Evolutionary conservation across 2,888 invertebrate genomes (phyloP).

Genomic region (Polyploca ridens): DNA sequence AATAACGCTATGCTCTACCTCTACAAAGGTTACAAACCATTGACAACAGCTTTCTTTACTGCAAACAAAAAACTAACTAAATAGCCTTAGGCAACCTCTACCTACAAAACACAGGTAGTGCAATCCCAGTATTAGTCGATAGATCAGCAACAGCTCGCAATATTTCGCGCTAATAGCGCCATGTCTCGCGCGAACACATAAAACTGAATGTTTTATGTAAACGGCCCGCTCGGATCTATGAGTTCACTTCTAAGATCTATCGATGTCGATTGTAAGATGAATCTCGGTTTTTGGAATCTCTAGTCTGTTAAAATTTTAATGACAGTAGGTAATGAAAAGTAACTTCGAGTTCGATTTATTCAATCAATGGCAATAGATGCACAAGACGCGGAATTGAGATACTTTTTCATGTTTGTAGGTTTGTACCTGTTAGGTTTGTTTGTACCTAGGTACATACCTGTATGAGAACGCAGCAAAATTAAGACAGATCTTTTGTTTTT

Average conservation of each 20-base stretch:
- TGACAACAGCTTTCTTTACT: not conserved
- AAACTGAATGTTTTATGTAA: constrained; percentile 73
- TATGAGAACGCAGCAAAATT: too few species aligned
- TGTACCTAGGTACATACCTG: too few species aligned
- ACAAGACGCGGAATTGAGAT: too few species aligned
- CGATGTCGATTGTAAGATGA: constrained; percentile 34
- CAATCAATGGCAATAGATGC: too few species aligned
- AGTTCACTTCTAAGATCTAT: constrained; percentile 21
- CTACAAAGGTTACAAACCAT: too few species aligned
- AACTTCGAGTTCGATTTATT: too few species aligned
- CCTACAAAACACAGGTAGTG: constrained; percentile 19
- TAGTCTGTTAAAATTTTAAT: not conserved
- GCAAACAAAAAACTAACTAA: not conserved
- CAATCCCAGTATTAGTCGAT: constrained; percentile 74
- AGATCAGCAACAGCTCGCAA: constrained; percentile 63
- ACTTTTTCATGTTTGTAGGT: too few species aligned
- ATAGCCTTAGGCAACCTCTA: constrained; percentile 2
- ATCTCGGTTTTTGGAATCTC: constrained; percentile 16
- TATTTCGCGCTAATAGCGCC: constrained; percentile 70
- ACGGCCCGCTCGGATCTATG: constrained; percentile 39
- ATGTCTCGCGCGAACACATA: constrained; percentile 59
- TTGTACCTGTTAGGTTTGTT: too few species aligned
- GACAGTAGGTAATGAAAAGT: too few species aligned
- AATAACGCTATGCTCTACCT: too few species aligned
- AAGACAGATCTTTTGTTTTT: too few species aligned